Evolutionary conservation across 2,888 invertebrate genomes (phyloP).

Genomic region (Chrysomela aeneicollis): DNA sequence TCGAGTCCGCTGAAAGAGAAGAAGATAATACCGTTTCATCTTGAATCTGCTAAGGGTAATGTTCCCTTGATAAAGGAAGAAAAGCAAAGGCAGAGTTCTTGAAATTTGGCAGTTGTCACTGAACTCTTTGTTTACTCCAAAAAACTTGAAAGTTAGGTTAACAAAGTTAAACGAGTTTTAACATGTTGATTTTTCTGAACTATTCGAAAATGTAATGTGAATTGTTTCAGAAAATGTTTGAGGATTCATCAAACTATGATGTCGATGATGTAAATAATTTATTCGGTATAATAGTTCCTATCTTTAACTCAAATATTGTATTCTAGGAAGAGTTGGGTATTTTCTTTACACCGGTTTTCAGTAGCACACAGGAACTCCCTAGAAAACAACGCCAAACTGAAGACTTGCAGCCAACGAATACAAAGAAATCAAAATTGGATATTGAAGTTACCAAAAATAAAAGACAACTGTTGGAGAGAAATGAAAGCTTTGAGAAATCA

Average conservation of each 20-base stretch:
- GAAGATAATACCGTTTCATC: too few relatives aligned
- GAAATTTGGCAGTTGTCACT: too few relatives aligned
- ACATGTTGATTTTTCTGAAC: too few relatives aligned
- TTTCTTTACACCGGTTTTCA: slow-evolving; percentile 27
- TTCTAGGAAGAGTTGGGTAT: slow-evolving; percentile 28
- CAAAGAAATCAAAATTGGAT: slow-evolving; percentile 25
- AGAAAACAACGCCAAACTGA: slow-evolving; percentile 21
- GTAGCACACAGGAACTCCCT: slow-evolving; percentile 26
- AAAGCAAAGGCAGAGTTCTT: too few relatives aligned
- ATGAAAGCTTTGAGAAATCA: slow-evolving; percentile 7
- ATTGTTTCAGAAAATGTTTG: slow-evolving; percentile 8
- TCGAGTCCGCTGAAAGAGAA: background rate
- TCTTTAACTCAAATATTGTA: background rate
- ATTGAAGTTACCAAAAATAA: background rate
- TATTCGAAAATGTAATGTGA: background rate
- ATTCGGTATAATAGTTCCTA: background rate
- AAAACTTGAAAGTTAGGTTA: background rate
- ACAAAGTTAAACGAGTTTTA: too few relatives aligned
- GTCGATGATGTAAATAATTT: slow-evolving; percentile 14
- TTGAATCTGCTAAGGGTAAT: too few relatives aligned
- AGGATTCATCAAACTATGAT: slow-evolving; percentile 7
- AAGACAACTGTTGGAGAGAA: slow-evolving; percentile 1
- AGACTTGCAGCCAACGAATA: background rate
- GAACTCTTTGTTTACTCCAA: too few relatives aligned
- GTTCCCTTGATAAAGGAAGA: too few relatives aligned